These are phyloP conservation scores for Plecotus auritus DNA, from an alignment of 2,113 vertebrate genomes.

Conservation along the genomic window DNA sequence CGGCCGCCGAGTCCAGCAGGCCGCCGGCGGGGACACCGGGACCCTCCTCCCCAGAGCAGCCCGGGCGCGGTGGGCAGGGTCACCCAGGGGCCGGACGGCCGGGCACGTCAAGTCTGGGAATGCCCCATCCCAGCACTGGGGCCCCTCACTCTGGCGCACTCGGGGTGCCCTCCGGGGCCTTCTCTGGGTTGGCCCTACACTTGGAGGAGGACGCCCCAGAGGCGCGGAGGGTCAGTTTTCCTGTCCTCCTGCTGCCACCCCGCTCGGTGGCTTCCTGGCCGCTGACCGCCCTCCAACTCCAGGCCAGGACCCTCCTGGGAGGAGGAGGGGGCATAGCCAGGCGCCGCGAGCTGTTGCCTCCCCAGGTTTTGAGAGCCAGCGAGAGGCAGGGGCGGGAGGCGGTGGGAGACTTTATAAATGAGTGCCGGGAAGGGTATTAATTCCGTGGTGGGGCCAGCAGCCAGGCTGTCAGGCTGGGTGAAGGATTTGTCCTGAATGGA, in stretches of 20 bases:
- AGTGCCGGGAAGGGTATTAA: conserved; percentile 49
- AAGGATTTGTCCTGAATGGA: conserved; percentile 65
- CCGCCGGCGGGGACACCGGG: background rate
- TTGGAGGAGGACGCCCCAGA: background rate
- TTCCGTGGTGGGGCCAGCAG: conserved; percentile 50
- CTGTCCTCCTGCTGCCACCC: background rate
- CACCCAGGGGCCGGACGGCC: background rate
- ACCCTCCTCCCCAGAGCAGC: background rate
- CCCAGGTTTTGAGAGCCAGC: background rate
- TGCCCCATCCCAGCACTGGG: background rate
- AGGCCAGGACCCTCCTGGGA: background rate
- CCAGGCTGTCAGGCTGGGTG: conserved; percentile 54
- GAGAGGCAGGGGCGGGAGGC: background rate
- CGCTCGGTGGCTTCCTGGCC: background rate
- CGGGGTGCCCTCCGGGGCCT: background rate
- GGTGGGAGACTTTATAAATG: conserved; percentile 52
- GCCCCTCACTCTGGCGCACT: background rate
- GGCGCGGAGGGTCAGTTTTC: background rate
- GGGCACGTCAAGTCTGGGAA: background rate
- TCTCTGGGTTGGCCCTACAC: background rate
- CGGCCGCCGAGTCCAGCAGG: conserved; percentile 37
- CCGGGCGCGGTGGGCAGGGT: background rate
- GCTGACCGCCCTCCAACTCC: background rate
- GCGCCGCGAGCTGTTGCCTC: background rate
- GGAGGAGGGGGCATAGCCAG: background rate